phyloP scores from a whole-genome alignment of 2,113 vertebrate genomes.

The Miniopterus natalensis region DNA sequence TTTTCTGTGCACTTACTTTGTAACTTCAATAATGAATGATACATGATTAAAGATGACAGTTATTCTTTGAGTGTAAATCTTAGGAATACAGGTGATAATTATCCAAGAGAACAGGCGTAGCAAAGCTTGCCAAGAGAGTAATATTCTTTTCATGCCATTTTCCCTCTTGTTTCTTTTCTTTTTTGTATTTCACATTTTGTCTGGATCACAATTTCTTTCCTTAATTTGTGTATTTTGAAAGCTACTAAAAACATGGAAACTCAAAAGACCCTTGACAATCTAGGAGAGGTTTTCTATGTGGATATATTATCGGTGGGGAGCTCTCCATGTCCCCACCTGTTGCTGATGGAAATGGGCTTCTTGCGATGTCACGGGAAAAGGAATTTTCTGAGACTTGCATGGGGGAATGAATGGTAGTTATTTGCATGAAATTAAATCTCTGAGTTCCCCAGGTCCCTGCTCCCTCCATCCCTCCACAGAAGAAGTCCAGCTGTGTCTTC shows the following conservation, averaged over 20 bases:
- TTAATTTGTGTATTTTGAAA: conserved; percentile 62
- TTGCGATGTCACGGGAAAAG: background rate
- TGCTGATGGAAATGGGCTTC: background rate
- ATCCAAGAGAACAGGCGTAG: conserved; percentile 44
- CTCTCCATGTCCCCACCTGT: background rate
- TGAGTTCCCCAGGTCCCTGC: background rate
- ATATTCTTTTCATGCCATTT: conserved; percentile 56
- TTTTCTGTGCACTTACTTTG: conserved; percentile 59
- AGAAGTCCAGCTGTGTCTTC: background rate
- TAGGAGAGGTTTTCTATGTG: background rate
- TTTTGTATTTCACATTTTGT: conserved; percentile 24
- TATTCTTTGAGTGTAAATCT: conserved; percentile 70
- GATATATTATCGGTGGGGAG: background rate
- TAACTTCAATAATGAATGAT: conserved; percentile 70
- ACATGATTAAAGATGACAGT: conserved; percentile 56
- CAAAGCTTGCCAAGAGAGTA: background rate
- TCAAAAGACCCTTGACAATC: conserved; percentile 44
- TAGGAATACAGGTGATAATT: conserved; percentile 63
- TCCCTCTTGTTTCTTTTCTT: background rate
- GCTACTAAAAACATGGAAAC: background rate
- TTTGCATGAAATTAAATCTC: background rate
- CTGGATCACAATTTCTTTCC: conserved; percentile 64
- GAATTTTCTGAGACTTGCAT: background rate
- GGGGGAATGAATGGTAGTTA: background rate
- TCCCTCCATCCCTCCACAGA: background rate